A percentile compares a stretch with the other conserved stretches of the same genome.
These are phyloP conservation scores for Tethya wilhelma DNA, from an alignment of 37 sponge, comb jelly and placozoan species.

Conservation along the genomic window DNA sequence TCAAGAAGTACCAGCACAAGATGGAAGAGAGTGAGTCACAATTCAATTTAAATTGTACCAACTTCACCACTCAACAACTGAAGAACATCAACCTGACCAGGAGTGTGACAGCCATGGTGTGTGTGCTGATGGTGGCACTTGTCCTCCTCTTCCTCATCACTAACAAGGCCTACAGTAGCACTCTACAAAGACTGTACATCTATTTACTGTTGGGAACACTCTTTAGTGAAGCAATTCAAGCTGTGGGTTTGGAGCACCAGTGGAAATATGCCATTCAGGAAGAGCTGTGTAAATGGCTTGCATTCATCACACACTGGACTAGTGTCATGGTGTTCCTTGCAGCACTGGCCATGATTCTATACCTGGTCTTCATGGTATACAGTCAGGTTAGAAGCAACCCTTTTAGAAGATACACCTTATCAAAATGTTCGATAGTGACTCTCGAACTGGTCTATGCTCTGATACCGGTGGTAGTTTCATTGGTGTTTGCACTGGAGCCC, in stretches of 20 bases:
- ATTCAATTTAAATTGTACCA: too few species aligned
- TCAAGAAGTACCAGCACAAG: too few species aligned
- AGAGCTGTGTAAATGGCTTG: neutral
- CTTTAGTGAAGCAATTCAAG: neutral
- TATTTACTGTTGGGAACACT: neutral
- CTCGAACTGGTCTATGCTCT: neutral
- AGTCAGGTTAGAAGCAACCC: neutral
- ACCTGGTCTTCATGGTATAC: neutral
- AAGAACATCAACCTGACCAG: too few species aligned
- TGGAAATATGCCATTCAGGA: neutral
- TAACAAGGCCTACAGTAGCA: neutral
- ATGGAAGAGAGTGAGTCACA: too few species aligned
- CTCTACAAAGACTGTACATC: neutral
- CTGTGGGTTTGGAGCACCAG: neutral
- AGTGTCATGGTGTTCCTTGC: neutral
- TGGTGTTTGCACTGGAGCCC: neutral
- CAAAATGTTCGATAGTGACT: neutral
- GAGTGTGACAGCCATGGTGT: too few species aligned
- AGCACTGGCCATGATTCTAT: neutral
- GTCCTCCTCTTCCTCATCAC: too few species aligned
- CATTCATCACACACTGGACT: neutral
- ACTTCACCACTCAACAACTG: too few species aligned
- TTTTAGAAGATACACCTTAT: neutral
- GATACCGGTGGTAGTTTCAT: neutral
- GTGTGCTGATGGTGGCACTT: too few species aligned